Percentiles rank a stretch among this genome's conserved stretches.
Evolutionary conservation across 2,888 invertebrate species (phyloP).

Genomic region (Erebia ligea): DNA sequence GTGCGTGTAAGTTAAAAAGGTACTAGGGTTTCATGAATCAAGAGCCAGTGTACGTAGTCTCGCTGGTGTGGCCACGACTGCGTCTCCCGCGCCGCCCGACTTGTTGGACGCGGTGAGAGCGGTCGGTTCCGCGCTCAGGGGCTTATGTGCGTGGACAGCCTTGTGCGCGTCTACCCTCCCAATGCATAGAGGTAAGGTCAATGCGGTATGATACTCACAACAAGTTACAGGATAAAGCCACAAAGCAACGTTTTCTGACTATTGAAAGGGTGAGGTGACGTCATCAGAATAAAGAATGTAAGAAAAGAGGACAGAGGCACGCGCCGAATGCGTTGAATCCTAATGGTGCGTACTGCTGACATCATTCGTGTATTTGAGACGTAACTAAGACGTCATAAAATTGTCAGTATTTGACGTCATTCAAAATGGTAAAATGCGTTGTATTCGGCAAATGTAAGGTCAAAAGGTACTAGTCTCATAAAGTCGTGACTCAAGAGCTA

Average conservation of each 20-base stretch:
- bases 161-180: constrained; percentile 90
- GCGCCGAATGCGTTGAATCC: too few species aligned
- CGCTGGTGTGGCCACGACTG: constrained; percentile 89
- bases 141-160: constrained; percentile 91
- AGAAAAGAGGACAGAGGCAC: too few species aligned
- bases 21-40: constrained; percentile 58
- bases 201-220: neutral
- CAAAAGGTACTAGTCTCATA: constrained; percentile 57
- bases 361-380: too few species aligned
- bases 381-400: too few species aligned
- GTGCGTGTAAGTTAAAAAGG: too few species aligned
- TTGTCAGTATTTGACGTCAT: too few species aligned
- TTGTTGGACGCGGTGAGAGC: constrained; percentile 87
- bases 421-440: too few species aligned
- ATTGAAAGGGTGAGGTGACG: too few species aligned
- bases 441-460: too few species aligned
- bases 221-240: neutral
- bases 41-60: constrained; percentile 93
- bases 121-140: constrained; percentile 91
- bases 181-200: constrained; percentile 85
- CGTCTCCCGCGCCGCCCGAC: constrained; percentile 91
- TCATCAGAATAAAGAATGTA: too few species aligned
- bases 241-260: too few species aligned
- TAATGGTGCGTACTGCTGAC: too few species aligned
- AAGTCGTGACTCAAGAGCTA: constrained; percentile 83